Base-by-base conservation (phyloP, 2,113 vertebrate genomes). In the Centropus bengalensis region DNA sequence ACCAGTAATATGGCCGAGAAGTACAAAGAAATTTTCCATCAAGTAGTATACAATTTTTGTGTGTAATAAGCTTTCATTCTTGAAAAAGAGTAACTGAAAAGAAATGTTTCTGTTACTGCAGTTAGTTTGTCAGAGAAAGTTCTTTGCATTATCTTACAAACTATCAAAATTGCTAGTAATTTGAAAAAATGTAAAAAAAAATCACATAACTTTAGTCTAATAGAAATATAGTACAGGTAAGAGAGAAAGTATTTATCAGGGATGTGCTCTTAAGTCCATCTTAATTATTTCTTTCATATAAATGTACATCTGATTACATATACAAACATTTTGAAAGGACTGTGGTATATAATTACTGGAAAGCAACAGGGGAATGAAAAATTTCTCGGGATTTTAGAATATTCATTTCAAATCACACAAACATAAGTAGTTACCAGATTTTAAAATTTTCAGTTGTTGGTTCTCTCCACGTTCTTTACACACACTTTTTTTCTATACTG, bases 131-230 rank as follows among this genome's bases (percentile, higher is more conserved):
- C 98, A 98, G 98, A 98, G 98, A 98, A 98, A 98, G 98, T 98
- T 98, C 98, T 98, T 98, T 91, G 94, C 97, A 97, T 98, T 98
- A 98, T 98, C 98, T 98, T 98, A 98, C 98, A 98, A 98, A 98
- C 98, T 98, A 98, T 98, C 98, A 98, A 98, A 98, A 98, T 98
- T 98, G 98, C 98, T 98, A 98, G 98, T 98, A 98, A 97, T 98
- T 98, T 98, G 98, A 98, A 98, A 98, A 98, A 98, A 98, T 97
- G 97, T 98, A 98, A 98, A 98, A 98, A 98, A 98, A 98, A 98
- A 98, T 97, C 98, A 98, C 98, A 96, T 98, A 98, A 98, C 98
- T 98, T 98, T 98, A 98, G 97, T 98, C 98, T 98, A 98, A 98
- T 98, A 98, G 98, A 98, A 98, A 98, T 98, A 98, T 98, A 98